Evolutionary conservation across 2,888 invertebrate species (phyloP).

Genomic region (Andrena praecox): DNA sequence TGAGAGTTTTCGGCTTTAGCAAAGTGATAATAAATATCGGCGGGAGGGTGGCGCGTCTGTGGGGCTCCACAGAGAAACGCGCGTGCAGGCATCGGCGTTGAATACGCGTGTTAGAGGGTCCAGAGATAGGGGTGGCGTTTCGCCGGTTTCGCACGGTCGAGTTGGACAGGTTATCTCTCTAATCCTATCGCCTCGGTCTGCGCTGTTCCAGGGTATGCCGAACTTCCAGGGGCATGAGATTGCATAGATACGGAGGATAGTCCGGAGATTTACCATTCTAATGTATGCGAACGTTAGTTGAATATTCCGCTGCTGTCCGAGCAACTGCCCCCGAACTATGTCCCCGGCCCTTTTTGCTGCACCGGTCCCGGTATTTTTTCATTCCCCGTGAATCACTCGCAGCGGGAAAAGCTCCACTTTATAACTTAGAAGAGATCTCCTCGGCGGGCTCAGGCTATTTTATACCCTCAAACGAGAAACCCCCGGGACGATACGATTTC

Average conservation of each 20-base stretch:
- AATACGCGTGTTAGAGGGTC: slow-evolving; percentile 21
- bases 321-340: slow-evolving; percentile 40
- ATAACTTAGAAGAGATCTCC: neutral
- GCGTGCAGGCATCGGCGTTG: neutral
- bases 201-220: slow-evolving; percentile 51
- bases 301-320: slow-evolving; percentile 47
- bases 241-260: slow-evolving; percentile 65
- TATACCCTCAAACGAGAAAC: neutral
- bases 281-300: slow-evolving; percentile 64
- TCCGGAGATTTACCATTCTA: slow-evolving; percentile 64
- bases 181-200: slow-evolving; percentile 63
- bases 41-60: neutral
- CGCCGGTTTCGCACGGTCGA: slow-evolving; percentile 59
- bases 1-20: slow-evolving; percentile 42
- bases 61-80: neutral
- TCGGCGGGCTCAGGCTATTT: neutral
- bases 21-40: slow-evolving; percentile 57
- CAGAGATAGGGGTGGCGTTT: slow-evolving; percentile 43
- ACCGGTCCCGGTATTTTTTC: neutral
- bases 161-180: slow-evolving; percentile 66
- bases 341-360: slow-evolving; percentile 8
- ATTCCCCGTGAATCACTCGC: neutral
- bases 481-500: slow-evolving; percentile 1
- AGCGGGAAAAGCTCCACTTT: neutral
- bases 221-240: slow-evolving; percentile 65